These are phyloP conservation scores for Palythoa heliodiscus DNA, from an alignment of 92 coral and sea anemone genomes.

Conservation along the genomic window DNA sequence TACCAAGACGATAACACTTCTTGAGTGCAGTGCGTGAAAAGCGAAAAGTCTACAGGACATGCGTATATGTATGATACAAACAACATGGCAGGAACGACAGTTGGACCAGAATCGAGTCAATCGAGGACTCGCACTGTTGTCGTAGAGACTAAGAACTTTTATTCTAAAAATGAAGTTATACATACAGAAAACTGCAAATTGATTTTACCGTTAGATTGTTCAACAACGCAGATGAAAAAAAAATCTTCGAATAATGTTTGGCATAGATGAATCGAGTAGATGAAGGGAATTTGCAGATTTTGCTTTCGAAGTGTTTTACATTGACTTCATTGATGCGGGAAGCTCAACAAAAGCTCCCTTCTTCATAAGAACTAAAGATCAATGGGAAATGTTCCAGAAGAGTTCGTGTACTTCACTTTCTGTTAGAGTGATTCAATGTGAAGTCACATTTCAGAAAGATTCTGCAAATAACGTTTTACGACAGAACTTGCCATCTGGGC, in stretches of 20 bases:
- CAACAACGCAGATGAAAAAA: too few species aligned
- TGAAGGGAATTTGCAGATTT: conserved; percentile 32
- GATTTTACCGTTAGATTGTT: too few species aligned
- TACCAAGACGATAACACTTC: conserved; percentile 61
- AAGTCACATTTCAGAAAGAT: conserved; percentile 6
- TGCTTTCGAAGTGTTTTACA: conserved; percentile 28
- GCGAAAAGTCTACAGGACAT: too few species aligned
- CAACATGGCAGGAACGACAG: too few species aligned
- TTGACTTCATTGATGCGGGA: conserved; percentile 21
- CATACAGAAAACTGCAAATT: too few species aligned
- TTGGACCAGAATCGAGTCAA: too few species aligned
- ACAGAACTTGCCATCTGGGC: not conserved
- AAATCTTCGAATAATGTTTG: not conserved
- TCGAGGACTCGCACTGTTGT: too few species aligned
- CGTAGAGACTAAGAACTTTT: too few species aligned
- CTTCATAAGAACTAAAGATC: not conserved
- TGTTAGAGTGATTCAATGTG: conserved; percentile 9
- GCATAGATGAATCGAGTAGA: conserved; percentile 6
- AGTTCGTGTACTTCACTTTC: conserved; percentile 1
- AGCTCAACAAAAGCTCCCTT: conserved; percentile 28
- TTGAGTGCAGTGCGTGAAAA: not conserved
- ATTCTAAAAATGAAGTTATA: too few species aligned
- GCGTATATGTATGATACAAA: too few species aligned
- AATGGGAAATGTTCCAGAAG: conserved; percentile 28
- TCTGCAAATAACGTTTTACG: not conserved